Evolutionary conservation across 2,797 vertebrate genomes (phyloP).

Genomic region (Okamejei kenojei): DNA sequence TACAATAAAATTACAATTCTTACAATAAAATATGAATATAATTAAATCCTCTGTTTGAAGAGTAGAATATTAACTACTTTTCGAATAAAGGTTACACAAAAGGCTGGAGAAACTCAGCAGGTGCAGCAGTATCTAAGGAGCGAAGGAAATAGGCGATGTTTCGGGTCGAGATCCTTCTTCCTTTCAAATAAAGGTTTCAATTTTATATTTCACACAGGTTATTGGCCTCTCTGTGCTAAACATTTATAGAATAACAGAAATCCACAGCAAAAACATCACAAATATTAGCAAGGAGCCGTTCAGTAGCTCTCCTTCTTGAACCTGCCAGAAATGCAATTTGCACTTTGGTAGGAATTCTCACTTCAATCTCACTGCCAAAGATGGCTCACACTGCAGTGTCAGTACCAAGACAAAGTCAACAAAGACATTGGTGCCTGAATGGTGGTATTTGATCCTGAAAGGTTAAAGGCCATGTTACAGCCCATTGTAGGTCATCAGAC

Average conservation of each 20-base stretch:
- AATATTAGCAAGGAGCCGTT: neutral
- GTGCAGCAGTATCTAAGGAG: too few relatives aligned
- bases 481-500: constrained; percentile 37
- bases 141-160: too few relatives aligned
- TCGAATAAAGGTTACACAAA: neutral
- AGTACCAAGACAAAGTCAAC: constrained; percentile 42
- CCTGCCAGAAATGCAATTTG: neutral
- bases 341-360: neutral
- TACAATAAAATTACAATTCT: too few relatives aligned
- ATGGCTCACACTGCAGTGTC: neutral
- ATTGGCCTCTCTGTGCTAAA: neutral
- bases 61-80: neutral
- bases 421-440: constrained; percentile 42
- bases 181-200: neutral
- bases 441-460: constrained; percentile 39
- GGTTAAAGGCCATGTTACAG: constrained; percentile 42
- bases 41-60: too few relatives aligned
- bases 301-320: neutral
- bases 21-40: too few relatives aligned
- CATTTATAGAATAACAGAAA: neutral
- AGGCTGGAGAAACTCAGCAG: too few relatives aligned
- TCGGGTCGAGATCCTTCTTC: too few relatives aligned
- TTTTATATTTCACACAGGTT: neutral
- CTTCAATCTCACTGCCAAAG: neutral
- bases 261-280: neutral